Base-by-base conservation (phyloP, 2,797 vertebrate species). In the Bradypodion ventrale region DNA sequence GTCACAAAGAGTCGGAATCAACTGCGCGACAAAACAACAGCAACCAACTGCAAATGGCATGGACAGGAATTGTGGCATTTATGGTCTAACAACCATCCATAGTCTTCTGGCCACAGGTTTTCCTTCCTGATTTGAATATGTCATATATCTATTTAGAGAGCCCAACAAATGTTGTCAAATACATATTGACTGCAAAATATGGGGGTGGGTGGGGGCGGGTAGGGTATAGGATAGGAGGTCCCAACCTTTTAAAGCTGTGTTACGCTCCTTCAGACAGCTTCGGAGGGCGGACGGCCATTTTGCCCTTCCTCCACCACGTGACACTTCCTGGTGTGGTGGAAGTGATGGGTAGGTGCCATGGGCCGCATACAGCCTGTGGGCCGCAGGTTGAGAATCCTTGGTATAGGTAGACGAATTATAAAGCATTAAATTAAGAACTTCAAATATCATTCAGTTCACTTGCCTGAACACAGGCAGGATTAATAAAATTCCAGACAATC, bases 371-470 rank as follows among this genome's bases (percentile, higher is more conserved):
- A n/a, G n/a, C n/a, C n/a, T 80, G 62, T n/a, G n/a, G n/a, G n/a
- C n/a, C n/a, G n/a, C n/a, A n/a, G n/a, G n/a, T n/a, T n/a, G n/a
- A n/a, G n/a, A n/a, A n/a, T n/a, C n/a, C n/a, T n/a, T n/a, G n/a
- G n/a, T n/a, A n/a, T n/a, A n/a, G n/a, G n/a, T n/a, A 62, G 75
- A 75, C 75, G 62, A 80, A 85, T 40, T 52, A 37, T 37, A 62
- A 81, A 49, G 73, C 13, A 37, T n/a, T 40, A 37, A 59, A 46
- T 60, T 70, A 73, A 69, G 73, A 62, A 7, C 73, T 69, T 81
- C 74, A 85, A 70, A 75, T 69, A 70, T n/a, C 25, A 66, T 27
- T 56, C 76, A 56, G 44, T 29, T 27, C 56, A 25, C 62, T 72
- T 70, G 32, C 44, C 46, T 32, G 56, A 49, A 32, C 13, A 42